These are phyloP conservation scores for Paramuricea clavata DNA, from an alignment of 92 coral and sea anemone species.

Conservation along the genomic window DNA sequence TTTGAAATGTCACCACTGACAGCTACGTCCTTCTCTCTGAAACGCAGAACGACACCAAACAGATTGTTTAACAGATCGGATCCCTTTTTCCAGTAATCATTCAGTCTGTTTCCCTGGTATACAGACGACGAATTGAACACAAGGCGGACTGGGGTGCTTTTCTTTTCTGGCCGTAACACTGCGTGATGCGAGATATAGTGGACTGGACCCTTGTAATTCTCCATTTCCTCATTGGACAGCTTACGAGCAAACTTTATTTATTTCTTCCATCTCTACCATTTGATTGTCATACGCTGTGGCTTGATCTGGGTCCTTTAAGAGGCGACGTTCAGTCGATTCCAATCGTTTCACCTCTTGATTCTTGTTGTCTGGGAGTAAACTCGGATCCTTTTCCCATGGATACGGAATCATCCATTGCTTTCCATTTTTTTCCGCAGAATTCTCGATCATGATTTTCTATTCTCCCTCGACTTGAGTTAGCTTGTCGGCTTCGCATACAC, in stretches of 20 bases:
- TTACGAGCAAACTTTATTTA: too few species aligned
- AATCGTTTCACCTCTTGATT: neutral
- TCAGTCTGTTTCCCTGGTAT: too few species aligned
- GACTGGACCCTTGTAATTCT: neutral
- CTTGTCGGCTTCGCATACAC: constrained; percentile 74
- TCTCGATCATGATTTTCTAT: constrained; percentile 40
- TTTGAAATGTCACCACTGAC: too few species aligned
- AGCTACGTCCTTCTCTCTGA: too few species aligned
- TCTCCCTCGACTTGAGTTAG: constrained; percentile 66
- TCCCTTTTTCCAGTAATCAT: too few species aligned
- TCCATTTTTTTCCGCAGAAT: constrained; percentile 37
- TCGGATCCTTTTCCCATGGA: constrained; percentile 53
- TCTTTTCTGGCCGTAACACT: too few species aligned
- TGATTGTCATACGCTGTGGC: too few species aligned
- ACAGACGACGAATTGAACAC: too few species aligned
- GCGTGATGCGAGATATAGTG: neutral
- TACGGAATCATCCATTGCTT: constrained; percentile 62
- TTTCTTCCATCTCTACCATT: too few species aligned
- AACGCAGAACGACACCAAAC: too few species aligned
- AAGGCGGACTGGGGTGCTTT: too few species aligned
- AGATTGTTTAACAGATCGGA: too few species aligned
- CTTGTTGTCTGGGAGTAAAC: constrained; percentile 44
- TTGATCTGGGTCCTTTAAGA: neutral
- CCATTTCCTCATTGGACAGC: neutral
- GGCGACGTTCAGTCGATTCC: neutral